Percentiles rank a stretch among this genome's conserved stretches.
These are phyloP conservation scores for Nyctereutes procyonoides DNA, from an alignment of 2,113 vertebrate genomes.

Conservation along the genomic window DNA sequence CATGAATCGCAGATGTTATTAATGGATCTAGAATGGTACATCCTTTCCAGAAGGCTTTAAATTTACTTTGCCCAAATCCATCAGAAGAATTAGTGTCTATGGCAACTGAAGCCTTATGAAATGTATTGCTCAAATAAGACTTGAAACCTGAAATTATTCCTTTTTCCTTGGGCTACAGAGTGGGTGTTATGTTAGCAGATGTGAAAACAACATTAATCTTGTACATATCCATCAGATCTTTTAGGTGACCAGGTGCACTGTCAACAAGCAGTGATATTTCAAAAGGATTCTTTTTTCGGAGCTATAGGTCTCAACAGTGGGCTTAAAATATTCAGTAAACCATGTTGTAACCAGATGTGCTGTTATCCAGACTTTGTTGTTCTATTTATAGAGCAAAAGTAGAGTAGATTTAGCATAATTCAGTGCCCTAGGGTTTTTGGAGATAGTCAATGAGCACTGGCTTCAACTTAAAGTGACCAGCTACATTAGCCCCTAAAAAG, in stretches of 20 bases:
- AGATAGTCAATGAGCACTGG: not conserved
- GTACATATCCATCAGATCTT: not conserved
- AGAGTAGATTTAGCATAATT: not conserved
- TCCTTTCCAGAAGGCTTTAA: not conserved
- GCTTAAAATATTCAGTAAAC: not conserved
- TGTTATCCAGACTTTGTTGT: not conserved
- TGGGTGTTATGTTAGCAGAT: not conserved
- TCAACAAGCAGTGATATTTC: not conserved
- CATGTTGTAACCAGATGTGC: not conserved
- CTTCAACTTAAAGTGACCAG: not conserved
- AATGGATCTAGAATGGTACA: not conserved
- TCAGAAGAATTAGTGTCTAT: not conserved
- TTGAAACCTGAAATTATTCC: not conserved
- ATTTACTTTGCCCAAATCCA: not conserved
- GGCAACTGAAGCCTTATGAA: not conserved
- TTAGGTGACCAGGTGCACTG: not conserved
- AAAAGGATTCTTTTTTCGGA: not conserved
- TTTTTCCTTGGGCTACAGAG: not conserved
- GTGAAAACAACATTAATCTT: not conserved
- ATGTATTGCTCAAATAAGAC: not conserved
- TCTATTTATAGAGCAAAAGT: not conserved
- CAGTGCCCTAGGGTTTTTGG: not conserved
- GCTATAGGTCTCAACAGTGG: not conserved
- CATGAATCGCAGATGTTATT: not conserved
- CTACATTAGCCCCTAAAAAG: not conserved